A percentile compares a stretch with the other conserved stretches of the same genome.
Conservation (phyloP, 2,888 invertebrate species). For the Ceramica pisi region DNA sequence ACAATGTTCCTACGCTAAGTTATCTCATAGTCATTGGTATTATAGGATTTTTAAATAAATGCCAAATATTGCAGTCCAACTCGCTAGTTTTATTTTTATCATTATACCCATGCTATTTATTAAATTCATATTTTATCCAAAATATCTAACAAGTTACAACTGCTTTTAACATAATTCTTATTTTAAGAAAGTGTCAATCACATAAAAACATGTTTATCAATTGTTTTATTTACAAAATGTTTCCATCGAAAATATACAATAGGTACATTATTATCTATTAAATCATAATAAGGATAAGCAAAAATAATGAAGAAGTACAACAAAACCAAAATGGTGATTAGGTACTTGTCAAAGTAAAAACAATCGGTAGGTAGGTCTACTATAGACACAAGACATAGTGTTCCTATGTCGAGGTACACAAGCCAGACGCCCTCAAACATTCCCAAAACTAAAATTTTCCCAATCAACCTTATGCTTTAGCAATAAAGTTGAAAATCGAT, state of each 20-base stretch:
- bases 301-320: not conserved
- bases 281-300: not conserved
- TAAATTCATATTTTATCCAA: not conserved
- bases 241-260: constrained; percentile 1
- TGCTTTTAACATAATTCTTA: too few species aligned
- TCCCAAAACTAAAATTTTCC: too few species aligned
- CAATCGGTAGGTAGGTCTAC: not conserved
- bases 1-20: constrained; percentile 31
- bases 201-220: not conserved
- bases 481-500: too few species aligned
- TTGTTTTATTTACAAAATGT: constrained; percentile 26
- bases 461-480: too few species aligned
- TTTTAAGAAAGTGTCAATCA: not conserved
- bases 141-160: constrained; percentile 1
- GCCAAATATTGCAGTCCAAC: constrained; percentile 49
- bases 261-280: too few species aligned
- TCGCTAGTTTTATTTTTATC: constrained; percentile 35
- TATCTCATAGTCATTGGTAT: constrained; percentile 12
- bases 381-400: not conserved
- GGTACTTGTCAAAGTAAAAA: not conserved
- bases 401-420: too few species aligned
- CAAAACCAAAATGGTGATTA: not conserved
- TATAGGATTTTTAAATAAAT: constrained; percentile 50
- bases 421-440: too few species aligned
- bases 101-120: not conserved